Evolutionary conservation across 2,113 vertebrate genomes (phyloP).

Genomic region (Pavo muticus): DNA sequence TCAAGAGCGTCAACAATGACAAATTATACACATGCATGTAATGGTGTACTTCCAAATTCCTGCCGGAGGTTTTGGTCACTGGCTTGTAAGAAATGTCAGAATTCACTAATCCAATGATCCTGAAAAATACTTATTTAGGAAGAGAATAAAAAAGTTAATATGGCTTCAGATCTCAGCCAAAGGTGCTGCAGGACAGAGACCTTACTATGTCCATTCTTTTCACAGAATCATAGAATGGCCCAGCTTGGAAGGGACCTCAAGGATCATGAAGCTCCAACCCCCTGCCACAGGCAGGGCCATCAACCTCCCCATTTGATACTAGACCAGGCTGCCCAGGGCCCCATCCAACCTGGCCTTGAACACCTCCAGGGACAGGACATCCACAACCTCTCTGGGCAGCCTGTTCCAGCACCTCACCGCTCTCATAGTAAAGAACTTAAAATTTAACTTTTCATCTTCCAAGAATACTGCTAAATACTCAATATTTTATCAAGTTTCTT

Average conservation of each 20-base stretch:
- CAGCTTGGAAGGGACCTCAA: too few species aligned
- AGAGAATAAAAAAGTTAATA: neutral
- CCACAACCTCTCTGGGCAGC: too few species aligned
- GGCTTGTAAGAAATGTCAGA: neutral
- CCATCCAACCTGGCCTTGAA: too few species aligned
- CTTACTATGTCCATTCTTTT: neutral
- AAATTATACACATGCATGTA: neutral
- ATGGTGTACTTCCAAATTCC: neutral
- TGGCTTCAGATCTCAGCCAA: neutral
- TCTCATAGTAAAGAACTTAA: too few species aligned
- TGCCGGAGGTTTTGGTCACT: neutral
- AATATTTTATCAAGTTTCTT: neutral
- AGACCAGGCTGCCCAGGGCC: too few species aligned
- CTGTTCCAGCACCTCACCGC: too few species aligned
- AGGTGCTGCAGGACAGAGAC: neutral
- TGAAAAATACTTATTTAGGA: neutral
- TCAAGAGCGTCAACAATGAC: neutral
- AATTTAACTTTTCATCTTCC: neutral
- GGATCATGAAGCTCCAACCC: too few species aligned
- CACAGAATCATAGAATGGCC: too few species aligned
- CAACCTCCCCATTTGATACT: too few species aligned
- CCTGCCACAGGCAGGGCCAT: too few species aligned
- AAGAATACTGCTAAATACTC: neutral
- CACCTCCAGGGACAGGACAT: too few species aligned
- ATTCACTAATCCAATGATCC: neutral